Evolutionary conservation across 2,797 vertebrate genomes (phyloP).

Genomic region (Schizopygopsis pylzovi): DNA sequence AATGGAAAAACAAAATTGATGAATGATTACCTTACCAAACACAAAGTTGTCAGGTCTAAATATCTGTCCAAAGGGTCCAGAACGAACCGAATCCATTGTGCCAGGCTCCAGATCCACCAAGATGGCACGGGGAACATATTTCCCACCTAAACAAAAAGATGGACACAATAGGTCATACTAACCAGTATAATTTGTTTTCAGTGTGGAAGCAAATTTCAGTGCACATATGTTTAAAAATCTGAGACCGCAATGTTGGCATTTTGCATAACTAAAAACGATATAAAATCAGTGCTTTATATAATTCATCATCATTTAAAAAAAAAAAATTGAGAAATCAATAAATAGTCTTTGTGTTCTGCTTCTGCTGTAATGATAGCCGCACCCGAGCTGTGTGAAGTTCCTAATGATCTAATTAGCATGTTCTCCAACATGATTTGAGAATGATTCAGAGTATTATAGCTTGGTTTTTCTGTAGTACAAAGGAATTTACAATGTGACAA

Average conservation of each 20-base stretch:
- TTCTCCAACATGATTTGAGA: not conserved
- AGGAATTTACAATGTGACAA: not conserved
- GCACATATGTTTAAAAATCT: not conserved
- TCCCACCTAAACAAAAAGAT: constrained; percentile 82
- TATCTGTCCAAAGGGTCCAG: constrained; percentile 93
- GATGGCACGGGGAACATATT: constrained; percentile 94
- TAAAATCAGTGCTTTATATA: not conserved
- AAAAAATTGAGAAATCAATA: not conserved
- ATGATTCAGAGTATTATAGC: not conserved
- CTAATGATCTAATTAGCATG: not conserved
- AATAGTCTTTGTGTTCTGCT: not conserved
- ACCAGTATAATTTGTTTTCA: not conserved
- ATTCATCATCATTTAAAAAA: not conserved
- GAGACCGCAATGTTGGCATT: not conserved
- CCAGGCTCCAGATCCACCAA: constrained; percentile 95
- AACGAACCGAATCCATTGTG: constrained; percentile 95
- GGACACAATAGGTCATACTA: not conserved
- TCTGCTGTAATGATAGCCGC: not conserved
- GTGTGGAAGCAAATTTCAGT: not conserved
- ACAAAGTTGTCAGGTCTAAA: constrained; percentile 98
- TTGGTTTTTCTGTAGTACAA: not conserved
- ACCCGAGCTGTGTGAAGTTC: not conserved
- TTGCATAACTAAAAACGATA: not conserved
- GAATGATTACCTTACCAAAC: constrained; percentile 82
- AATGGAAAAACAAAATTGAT: not conserved